A percentile compares a stretch with the other conserved stretches of the same genome.
Conservation (phyloP, 2,888 invertebrate genomes). For the Tortricodes alternella region DNA sequence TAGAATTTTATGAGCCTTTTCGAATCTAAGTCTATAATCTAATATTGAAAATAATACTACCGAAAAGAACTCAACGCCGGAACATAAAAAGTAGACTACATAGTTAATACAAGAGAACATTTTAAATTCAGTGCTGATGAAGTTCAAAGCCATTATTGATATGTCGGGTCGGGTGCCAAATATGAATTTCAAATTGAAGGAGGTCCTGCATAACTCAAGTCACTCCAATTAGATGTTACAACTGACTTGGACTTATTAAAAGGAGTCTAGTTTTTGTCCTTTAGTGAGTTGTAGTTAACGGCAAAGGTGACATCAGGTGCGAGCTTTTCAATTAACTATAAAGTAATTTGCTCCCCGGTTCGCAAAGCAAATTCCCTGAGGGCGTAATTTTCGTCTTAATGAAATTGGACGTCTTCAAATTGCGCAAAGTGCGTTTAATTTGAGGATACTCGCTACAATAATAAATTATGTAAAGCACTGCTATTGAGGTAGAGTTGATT, state of each 20-base stretch:
- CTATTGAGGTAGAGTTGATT: no score
- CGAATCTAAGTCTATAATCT: no score
- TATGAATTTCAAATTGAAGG: constrained; percentile 16
- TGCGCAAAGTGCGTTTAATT: neutral
- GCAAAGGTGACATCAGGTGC: constrained; percentile 26
- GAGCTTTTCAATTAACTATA: constrained; percentile 23
- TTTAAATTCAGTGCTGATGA: constrained; percentile 16
- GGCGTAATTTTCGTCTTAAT: constrained; percentile 18
- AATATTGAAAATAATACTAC: neutral
- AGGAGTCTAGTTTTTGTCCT: neutral
- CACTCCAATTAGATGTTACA: neutral
- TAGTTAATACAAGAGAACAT: neutral
- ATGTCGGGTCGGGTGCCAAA: constrained; percentile 4
- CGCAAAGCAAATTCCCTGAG: constrained; percentile 10
- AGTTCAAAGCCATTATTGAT: neutral
- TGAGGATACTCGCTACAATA: neutral
- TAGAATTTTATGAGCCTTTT: no score
- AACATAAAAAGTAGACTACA: neutral
- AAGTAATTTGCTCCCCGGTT: constrained; percentile 10
- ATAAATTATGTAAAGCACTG: neutral
- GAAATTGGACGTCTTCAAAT: neutral
- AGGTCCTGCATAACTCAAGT: neutral
- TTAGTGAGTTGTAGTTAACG: constrained; percentile 14
- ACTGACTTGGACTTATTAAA: neutral
- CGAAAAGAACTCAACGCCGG: neutral